These are phyloP conservation scores for Drosophila sproati DNA, from an alignment of 1,140 invertebrate species.

Conservation along the genomic window DNA sequence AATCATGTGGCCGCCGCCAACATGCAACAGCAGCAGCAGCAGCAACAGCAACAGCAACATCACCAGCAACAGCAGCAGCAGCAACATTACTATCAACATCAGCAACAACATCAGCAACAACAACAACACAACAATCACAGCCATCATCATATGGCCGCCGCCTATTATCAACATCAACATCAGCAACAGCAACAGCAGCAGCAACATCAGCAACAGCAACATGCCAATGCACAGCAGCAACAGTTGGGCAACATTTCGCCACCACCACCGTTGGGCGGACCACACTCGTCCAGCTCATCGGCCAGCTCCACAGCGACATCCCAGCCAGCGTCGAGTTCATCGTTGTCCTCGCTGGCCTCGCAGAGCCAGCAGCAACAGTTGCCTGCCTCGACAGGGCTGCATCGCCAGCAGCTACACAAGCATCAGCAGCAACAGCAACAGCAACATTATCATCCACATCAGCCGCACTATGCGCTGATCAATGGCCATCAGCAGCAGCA, in stretches of 20 bases:
- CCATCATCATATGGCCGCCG: slow-evolving; percentile 64
- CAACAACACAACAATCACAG: slow-evolving; percentile 65
- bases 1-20: slow-evolving; percentile 87
- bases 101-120: slow-evolving; percentile 60
- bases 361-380: slow-evolving; percentile 76
- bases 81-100: slow-evolving; percentile 54
- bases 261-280: slow-evolving; percentile 55
- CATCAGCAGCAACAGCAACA: slow-evolving; percentile 60
- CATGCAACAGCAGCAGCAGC: slow-evolving; percentile 85
- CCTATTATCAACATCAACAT: slow-evolving; percentile 69
- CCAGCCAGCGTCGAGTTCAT: slow-evolving; percentile 80
- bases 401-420: slow-evolving; percentile 63
- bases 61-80: slow-evolving; percentile 66
- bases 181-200: slow-evolving; percentile 52
- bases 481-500: slow-evolving; percentile 71
- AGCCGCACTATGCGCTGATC: slow-evolving; percentile 65
- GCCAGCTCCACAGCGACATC: slow-evolving; percentile 79
- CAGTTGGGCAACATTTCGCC: slow-evolving; percentile 73
- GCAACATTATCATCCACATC: slow-evolving; percentile 59
- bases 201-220: slow-evolving; percentile 50
- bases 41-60: slow-evolving; percentile 72
- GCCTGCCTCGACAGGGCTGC: slow-evolving; percentile 49
- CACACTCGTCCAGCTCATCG: slow-evolving; percentile 79
- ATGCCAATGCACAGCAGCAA: slow-evolving; percentile 44
- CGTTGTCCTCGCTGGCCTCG: slow-evolving; percentile 75